phyloP scores from a whole-genome alignment of 2,797 vertebrate species.

The Synaphobranchus kaupii region DNA sequence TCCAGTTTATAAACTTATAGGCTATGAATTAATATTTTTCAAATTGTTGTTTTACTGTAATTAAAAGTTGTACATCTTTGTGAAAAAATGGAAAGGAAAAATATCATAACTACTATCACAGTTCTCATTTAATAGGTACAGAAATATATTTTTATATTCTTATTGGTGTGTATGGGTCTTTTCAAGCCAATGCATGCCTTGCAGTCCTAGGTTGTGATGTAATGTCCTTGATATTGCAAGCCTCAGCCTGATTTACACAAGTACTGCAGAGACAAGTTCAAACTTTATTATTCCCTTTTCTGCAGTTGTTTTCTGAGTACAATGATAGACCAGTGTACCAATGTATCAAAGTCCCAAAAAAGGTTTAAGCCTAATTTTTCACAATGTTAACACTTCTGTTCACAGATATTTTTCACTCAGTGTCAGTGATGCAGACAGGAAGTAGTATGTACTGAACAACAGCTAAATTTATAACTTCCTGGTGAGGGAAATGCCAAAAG shows the following conservation, averaged over 20 bases:
- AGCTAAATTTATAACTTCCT: neutral
- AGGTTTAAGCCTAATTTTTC: neutral
- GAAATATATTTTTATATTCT: neutral
- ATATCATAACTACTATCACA: neutral
- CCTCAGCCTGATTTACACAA: conserved; percentile 13
- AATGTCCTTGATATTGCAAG: conserved; percentile 31
- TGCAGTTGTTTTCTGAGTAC: neutral
- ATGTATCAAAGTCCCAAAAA: neutral
- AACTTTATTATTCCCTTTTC: neutral
- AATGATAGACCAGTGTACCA: too few species aligned
- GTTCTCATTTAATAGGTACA: neutral
- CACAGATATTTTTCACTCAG: neutral
- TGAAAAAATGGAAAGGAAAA: neutral
- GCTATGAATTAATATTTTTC: neutral
- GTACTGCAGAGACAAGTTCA: conserved; percentile 42
- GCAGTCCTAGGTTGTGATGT: conserved; percentile 38
- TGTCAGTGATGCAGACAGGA: neutral
- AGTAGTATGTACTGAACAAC: neutral
- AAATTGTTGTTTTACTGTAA: neutral
- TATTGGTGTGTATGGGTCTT: neutral
- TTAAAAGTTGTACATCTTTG: neutral
- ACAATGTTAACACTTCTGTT: neutral
- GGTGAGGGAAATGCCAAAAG: neutral
- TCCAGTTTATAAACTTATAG: neutral
- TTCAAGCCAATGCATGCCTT: conserved; percentile 46